phyloP scores from a whole-genome alignment of 1,140 invertebrate species.

The Meloidogyne exigua region DNA sequence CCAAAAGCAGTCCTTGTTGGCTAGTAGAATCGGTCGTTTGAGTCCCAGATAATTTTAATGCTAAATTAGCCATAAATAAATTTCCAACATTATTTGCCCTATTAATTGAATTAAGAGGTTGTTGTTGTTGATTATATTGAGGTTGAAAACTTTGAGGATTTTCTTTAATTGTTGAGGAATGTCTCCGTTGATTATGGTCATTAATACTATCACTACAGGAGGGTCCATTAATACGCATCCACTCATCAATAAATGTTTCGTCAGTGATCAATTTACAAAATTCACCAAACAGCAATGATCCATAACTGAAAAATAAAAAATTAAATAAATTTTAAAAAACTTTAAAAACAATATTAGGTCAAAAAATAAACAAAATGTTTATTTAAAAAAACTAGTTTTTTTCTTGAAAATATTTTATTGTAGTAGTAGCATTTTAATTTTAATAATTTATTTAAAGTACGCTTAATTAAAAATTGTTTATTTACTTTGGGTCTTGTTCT shows the following conservation, averaged over 20 bases:
- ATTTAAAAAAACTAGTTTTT: not conserved
- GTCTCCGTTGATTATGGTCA: not conserved
- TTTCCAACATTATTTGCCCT: not conserved
- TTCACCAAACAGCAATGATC: slow-evolving; percentile 52
- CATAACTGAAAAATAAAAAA: slow-evolving; percentile 34
- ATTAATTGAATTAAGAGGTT: slow-evolving; percentile 1
- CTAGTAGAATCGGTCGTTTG: not conserved
- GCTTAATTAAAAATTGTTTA: not conserved
- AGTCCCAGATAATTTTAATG: not conserved
- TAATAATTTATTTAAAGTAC: no score
- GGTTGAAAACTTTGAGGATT: not conserved
- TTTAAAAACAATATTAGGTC: no score
- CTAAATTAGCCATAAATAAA: not conserved
- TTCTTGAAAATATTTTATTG: not conserved
- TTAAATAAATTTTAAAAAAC: not conserved
- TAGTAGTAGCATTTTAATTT: no score
- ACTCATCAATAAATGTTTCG: slow-evolving; percentile 39
- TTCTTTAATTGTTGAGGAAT: not conserved
- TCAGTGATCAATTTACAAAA: slow-evolving; percentile 51
- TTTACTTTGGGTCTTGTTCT: slow-evolving; percentile 48
- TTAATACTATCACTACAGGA: not conserved
- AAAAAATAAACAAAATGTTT: not conserved
- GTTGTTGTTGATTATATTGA: not conserved
- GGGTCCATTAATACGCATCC: slow-evolving; percentile 27
- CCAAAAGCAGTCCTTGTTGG: not conserved